These are phyloP conservation scores for Eubasilissa splendida DNA, from an alignment of 2,888 invertebrate species.

Conservation along the genomic window DNA sequence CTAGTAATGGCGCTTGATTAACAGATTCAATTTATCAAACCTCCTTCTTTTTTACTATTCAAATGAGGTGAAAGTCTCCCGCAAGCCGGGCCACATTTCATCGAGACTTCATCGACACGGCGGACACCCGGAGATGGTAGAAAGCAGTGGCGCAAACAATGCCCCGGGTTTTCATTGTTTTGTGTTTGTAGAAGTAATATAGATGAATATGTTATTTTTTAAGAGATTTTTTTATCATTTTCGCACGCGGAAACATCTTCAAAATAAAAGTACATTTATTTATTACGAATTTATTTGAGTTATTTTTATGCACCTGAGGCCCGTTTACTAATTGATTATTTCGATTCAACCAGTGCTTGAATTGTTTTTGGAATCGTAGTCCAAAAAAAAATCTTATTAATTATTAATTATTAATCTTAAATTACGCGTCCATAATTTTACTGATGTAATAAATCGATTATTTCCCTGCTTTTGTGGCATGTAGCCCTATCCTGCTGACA, in stretches of 20 bases:
- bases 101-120: conserved; percentile 13
- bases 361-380: no score
- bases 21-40: conserved; percentile 30
- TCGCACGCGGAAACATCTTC: conserved; percentile 2
- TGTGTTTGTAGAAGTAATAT: neutral
- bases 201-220: conserved; percentile 20
- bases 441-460: no score
- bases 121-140: neutral
- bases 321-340: no score
- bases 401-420: no score
- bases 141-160: conserved; percentile 25
- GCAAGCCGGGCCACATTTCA: neutral
- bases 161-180: conserved; percentile 29
- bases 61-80: conserved; percentile 37
- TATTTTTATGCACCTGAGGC: no score
- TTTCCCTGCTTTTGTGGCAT: no score
- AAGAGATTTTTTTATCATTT: conserved; percentile 12
- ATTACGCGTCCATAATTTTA: no score
- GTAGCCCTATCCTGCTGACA: no score
- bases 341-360: no score
- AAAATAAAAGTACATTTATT: no score
- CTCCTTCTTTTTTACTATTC: conserved; percentile 27
- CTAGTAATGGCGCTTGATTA: conserved; percentile 31
- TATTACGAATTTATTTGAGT: no score
- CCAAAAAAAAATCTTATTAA: no score